phyloP scores from a whole-genome alignment of 1,140 invertebrate species.

The Heliconius himera region DNA sequence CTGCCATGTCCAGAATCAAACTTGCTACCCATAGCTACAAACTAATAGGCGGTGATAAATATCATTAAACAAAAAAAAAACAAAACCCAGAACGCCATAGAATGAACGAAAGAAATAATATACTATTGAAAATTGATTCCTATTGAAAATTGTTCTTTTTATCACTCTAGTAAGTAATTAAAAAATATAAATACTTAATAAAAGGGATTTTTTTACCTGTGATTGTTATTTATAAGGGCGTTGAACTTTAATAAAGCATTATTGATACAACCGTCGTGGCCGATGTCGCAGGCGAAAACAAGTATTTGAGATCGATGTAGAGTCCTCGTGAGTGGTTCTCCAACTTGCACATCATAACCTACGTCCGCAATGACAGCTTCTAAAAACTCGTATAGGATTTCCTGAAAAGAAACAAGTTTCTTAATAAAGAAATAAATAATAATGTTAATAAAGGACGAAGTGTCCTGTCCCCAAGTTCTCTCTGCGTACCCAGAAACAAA shows the following conservation, averaged over 20 bases:
- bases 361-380: conserved; percentile 59
- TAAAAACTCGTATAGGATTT: conserved; percentile 55
- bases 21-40: no score
- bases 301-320: conserved; percentile 63
- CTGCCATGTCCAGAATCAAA: not conserved
- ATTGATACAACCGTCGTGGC: conserved; percentile 58
- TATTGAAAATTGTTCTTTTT: no score
- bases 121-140: no score
- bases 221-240: conserved; percentile 44
- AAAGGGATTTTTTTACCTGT: conserved; percentile 44
- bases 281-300: conserved; percentile 65
- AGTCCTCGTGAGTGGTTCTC: conserved; percentile 57
- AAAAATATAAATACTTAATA: no score
- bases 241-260: conserved; percentile 57
- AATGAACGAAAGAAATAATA: no score
- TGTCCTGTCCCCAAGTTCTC: no score
- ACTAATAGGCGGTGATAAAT: no score
- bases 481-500: no score
- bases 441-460: not conserved
- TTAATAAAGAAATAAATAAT: not conserved
- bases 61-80: no score
- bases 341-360: conserved; percentile 52
- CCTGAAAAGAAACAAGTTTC: conserved; percentile 44
- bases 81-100: no score
- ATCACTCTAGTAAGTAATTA: no score